Conservation (phyloP, 1,140 invertebrate genomes). For the Lordiphosa mommai region DNA sequence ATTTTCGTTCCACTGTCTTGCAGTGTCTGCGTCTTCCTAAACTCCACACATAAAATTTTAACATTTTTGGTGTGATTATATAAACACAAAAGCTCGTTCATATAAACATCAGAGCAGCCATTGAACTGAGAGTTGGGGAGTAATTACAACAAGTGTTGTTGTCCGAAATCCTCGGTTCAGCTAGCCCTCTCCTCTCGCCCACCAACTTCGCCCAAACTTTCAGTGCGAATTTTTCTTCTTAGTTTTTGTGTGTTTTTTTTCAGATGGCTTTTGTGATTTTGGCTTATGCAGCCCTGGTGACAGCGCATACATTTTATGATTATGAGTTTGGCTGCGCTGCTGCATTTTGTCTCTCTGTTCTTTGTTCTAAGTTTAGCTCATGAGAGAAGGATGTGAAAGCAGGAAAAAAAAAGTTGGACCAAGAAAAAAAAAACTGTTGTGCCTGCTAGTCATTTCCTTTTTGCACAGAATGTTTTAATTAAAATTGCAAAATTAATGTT, state of each 20-base stretch:
- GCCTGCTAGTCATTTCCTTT: constrained; percentile 29
- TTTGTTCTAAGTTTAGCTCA: constrained; percentile 1
- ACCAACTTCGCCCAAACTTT: background rate
- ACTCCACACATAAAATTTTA: constrained; percentile 13
- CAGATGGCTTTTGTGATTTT: background rate
- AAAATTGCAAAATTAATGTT: constrained; percentile 71
- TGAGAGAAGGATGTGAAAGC: constrained; percentile 9
- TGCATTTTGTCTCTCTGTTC: constrained; percentile 12
- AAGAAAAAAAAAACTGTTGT: background rate
- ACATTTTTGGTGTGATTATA: constrained; percentile 61
- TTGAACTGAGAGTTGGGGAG: constrained; percentile 46
- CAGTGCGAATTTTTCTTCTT: constrained; percentile 18
- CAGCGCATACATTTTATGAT: constrained; percentile 73
- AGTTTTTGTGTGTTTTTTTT: constrained; percentile 6
- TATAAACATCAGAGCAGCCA: constrained; percentile 62
- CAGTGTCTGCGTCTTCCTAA: background rate
- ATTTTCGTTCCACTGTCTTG: constrained; percentile 2
- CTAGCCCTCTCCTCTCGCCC: background rate
- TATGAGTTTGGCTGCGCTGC: constrained; percentile 47
- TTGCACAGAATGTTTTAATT: constrained; percentile 59
- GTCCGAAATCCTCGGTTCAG: background rate
- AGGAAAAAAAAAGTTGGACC: constrained; percentile 4
- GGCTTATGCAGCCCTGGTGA: constrained; percentile 36
- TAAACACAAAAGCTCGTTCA: constrained; percentile 56
- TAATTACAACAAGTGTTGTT: constrained; percentile 68